Base-by-base conservation (phyloP, 2,797 vertebrate genomes). In the Neomorphus geoffroyi region DNA sequence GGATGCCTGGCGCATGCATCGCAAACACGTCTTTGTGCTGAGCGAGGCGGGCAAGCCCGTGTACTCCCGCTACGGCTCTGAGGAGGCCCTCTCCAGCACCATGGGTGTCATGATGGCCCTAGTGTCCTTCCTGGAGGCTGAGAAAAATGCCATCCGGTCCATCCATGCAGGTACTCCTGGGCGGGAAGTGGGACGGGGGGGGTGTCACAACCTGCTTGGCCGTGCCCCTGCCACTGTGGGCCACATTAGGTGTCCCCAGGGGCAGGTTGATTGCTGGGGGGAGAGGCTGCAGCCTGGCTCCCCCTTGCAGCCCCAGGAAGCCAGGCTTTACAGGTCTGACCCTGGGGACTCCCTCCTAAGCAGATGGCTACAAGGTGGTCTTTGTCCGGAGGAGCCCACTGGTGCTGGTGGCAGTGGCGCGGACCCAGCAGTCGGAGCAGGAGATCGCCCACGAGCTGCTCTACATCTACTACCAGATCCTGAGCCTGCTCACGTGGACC, bases 81-180 rank as follows among this genome's bases (percentile, higher is more conserved):
- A 99, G 96, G 99, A 99, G 97, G 99, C 99, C 1, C 98, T 99
- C 70, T 99, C 99, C 94, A 99, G 99, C 98, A 99, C 98, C 92
- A 99, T 99, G 98, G 99, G 99, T 0, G 99, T 99, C 84, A 99
- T 99, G 99, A 99, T 99, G 98, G 99, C 99, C 4, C 98, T 99
- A 4, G 99, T 99, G 37, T 99, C 99, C n/a, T 98, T 99, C 54
- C 98, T 99, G 24, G 99, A 99, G 94, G 98, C 99, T 0, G 98
- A 98, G 83, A 99, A 99, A 97, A 99, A 99, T 2, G 98, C 98
- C 81, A 99, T 99, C 80, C 98, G 99, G 71, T 99, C 99, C 95
- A 99, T 99, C 83, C 99, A 99, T 1, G 99, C 99, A 99, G 99
- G 99, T 99, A 93, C 94, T 11, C 56, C 37, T 37, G 43, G 1